These are phyloP conservation scores for Strix occidentalis DNA, from an alignment of 2,797 vertebrate genomes.

Conservation along the genomic window DNA sequence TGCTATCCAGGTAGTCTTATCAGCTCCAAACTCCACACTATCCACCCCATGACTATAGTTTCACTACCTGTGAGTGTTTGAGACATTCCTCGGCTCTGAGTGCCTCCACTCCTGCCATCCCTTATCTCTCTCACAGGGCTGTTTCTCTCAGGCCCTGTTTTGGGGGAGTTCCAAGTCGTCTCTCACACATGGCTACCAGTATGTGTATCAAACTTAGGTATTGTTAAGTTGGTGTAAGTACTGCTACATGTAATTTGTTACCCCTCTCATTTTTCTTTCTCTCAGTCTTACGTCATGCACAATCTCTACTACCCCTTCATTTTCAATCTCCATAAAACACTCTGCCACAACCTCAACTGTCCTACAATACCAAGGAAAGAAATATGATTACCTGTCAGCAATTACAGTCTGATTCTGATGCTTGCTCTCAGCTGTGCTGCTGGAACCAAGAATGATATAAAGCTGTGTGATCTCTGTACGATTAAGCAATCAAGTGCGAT, in stretches of 20 bases:
- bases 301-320: background rate
- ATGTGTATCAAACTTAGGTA: background rate
- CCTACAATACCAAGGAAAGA: background rate
- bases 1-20: too few relatives aligned
- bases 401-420: background rate
- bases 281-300: background rate
- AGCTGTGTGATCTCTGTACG: rapidly evolving
- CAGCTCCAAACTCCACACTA: too few relatives aligned
- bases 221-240: background rate
- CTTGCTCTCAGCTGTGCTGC: background rate
- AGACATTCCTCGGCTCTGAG: too few relatives aligned
- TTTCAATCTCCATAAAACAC: background rate
- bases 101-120: too few relatives aligned
- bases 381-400: background rate
- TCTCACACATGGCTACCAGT: rapidly evolving
- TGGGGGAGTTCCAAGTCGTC: too few relatives aligned
- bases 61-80: too few relatives aligned
- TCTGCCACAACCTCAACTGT: background rate
- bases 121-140: too few relatives aligned
- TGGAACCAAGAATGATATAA: background rate
- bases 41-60: too few relatives aligned
- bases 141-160: too few relatives aligned
- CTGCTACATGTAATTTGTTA: background rate
- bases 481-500: background rate
- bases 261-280: background rate